Conservation (phyloP, 2,888 invertebrate genomes). For the Liposcelis brunnea region DNA sequence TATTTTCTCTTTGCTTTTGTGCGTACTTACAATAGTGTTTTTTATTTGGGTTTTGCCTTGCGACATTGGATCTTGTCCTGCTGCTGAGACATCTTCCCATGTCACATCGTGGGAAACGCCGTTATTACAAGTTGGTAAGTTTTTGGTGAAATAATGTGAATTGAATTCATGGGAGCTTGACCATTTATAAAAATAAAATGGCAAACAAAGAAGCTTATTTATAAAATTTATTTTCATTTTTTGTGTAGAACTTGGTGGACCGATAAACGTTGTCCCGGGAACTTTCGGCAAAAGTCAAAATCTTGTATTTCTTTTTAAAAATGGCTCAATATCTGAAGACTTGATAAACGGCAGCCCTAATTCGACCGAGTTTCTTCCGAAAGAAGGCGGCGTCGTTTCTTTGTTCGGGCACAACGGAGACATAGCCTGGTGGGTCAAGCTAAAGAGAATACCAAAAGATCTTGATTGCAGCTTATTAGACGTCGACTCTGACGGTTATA, state of each 20-base stretch:
- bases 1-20: conserved; percentile 49
- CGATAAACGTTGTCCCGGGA: conserved; percentile 22
- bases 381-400: conserved; percentile 41
- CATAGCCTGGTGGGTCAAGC: conserved; percentile 54
- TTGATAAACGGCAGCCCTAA: too few species aligned
- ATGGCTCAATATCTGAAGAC: too few species aligned
- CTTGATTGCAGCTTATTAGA: conserved; percentile 59
- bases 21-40: conserved; percentile 48
- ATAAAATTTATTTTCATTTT: conserved; percentile 14
- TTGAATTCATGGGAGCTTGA: too few species aligned
- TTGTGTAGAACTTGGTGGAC: conserved; percentile 23
- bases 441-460: conserved; percentile 47
- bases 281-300: conserved; percentile 42
- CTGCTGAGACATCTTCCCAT: conserved; percentile 13
- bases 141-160: too few species aligned
- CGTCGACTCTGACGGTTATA: conserved; percentile 48
- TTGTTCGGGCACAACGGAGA: conserved; percentile 51
- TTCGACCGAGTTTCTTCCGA: too few species aligned
- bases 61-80: conserved; percentile 46
- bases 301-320: conserved; percentile 48
- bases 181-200: too few species aligned
- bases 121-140: conserved; percentile 26
- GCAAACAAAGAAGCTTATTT: too few species aligned
- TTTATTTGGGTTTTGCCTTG: conserved; percentile 65
- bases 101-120: conserved; percentile 26